A percentile compares a stretch with the other conserved stretches of the same genome.
Conservation (phyloP, 2,888 invertebrate genomes). For the Acleris emargana region DNA sequence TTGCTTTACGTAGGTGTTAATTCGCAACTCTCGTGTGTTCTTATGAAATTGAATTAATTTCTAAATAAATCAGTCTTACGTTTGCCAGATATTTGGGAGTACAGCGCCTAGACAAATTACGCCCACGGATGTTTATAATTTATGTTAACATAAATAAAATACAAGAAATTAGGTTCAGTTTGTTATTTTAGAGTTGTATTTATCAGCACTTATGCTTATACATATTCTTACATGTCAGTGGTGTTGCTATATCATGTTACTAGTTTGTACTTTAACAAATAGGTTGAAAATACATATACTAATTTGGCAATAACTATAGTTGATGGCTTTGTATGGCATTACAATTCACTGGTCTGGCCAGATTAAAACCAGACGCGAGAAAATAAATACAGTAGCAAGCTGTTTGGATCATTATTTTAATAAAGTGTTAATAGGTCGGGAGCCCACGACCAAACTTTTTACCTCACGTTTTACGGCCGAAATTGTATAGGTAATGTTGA, state of each 20-base stretch:
- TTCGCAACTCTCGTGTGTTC: not conserved
- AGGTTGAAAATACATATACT: not conserved
- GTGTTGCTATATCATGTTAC: not conserved
- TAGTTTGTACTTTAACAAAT: not conserved
- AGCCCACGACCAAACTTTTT: not conserved
- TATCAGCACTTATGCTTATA: no score
- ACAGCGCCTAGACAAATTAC: constrained; percentile 23
- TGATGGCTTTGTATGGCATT: not conserved
- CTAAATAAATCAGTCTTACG: constrained; percentile 20
- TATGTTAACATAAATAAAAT: constrained; percentile 23
- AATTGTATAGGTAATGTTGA: no score
- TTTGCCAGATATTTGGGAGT: constrained; percentile 24
- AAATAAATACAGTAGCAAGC: not conserved
- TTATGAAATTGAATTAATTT: constrained; percentile 10
- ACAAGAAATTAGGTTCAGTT: constrained; percentile 20
- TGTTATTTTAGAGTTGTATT: constrained; percentile 13
- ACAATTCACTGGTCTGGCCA: not conserved
- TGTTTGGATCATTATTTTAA: constrained; percentile 8
- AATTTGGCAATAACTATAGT: not conserved
- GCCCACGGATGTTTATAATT: constrained; percentile 33
- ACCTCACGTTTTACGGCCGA: no score
- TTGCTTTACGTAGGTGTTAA: not conserved
- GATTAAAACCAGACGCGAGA: constrained; percentile 7
- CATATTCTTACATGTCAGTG: not conserved
- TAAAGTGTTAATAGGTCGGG: constrained; percentile 4